Base-by-base conservation (phyloP, 1,140 invertebrate species). In the Diorhabda sublineata region DNA sequence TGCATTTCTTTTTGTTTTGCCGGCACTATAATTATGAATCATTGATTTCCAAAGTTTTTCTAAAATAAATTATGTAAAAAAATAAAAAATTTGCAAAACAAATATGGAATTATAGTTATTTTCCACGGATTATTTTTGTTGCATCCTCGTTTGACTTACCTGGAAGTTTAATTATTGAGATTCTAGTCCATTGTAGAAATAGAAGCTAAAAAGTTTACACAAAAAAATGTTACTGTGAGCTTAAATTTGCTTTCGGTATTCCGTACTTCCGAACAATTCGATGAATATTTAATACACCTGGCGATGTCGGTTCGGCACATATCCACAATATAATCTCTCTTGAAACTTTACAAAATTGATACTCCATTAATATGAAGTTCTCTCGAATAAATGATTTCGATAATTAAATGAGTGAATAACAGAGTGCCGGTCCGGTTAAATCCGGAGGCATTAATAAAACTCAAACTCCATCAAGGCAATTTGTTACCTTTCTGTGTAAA, bases 371-470 rank as follows among this genome's bases (percentile, higher is more conserved):
- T 52, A 52, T 52, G n/a, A 52, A 52, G 6, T 52, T 52, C 47
- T 52, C 47, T 52, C 47, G 47, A 6, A 52, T 52, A 52, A 52
- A 52, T 52, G 47, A 52, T 52, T 52, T 52, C n/a, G n/a, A 52
- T 52, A 52, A 52, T 52, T 52, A 52, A 2, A 52, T 52, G 47
- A 52, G 47, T 8, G 47, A 8, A 52, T 52, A n/a, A n/a, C 47
- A 3, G 47, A 8, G n/a, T 52, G 47, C 47, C 4, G 6, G 47
- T n/a, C 47, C 47, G 6, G 47, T n/a, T n/a, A 52, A 52, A 52
- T 52, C 47, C 47, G 47, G n/a, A 52, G 47, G 47, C 47, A 52
- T 52, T 52, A 52, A 52, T 52, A 52, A 52, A 52, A 52, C 47
- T 52, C 6, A 52, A 52, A 52, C 47, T 6, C 47, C 47, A 52